Base-by-base conservation (phyloP, 2,113 vertebrate species). In the Notarius quadriscutis region DNA sequence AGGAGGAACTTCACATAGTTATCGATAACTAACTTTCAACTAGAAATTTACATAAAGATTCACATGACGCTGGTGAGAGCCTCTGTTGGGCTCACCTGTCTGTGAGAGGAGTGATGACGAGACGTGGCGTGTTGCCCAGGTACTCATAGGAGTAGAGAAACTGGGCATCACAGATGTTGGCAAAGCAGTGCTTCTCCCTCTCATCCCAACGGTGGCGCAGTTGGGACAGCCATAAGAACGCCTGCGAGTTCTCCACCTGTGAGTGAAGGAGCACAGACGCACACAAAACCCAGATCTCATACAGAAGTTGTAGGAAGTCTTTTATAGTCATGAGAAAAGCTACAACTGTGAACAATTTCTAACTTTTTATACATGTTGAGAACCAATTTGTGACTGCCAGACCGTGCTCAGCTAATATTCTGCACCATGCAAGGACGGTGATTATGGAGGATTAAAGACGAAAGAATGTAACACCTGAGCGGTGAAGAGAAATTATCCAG, bases 61-160 rank as follows among this genome's bases (percentile, higher is more conserved):
- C n/a, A 5, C 27, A 69, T 53, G 7, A 34, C 2, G 15, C 51
- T 34, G 7, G n/a, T 6, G 15, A 69, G 63, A 55, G 34, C 34
- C 67, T 65, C 58, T 11, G 22, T 50, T 65, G 50, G 60, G 41
- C 81, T 0, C 86, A 99, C 98, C 98, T 97, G 94, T 99, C 98
- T 0, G 98, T 99, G 74, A 99, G 92, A 0, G 97, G 98, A 1
- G 98, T 99, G 95, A 99, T 99, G 78, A 99, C 98, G 2, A 99
- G 94, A 65, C 98, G 96, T 2, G 98, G 96, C 0, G 97, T 98
- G 91, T 99, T 99, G 89, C 98, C 98, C 84, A 99, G 95, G 90
- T 99, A 99, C 88, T 99, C 98, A 0, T 99, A 99, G 71, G 94
- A 97, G 91, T 99, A 99, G 0, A 95, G 92, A 89, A 99, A 99